A percentile compares a stretch with the other conserved stretches of the same genome.
Evolutionary conservation across 2,113 vertebrate genomes (phyloP).

Genomic region (Mola mola): DNA sequence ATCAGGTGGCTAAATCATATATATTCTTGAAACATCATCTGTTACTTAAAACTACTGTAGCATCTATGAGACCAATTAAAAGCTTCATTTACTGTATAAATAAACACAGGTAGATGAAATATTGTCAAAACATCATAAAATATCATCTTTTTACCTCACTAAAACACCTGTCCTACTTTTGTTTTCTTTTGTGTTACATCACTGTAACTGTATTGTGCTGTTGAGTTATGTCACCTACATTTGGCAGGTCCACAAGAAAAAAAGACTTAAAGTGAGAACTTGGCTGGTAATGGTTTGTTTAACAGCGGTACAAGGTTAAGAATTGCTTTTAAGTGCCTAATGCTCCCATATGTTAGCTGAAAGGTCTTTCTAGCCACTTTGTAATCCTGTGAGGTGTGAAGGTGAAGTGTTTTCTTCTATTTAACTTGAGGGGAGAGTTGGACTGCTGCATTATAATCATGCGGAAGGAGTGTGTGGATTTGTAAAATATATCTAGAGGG

Average conservation of each 20-base stretch:
- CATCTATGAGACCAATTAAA: too few relatives aligned
- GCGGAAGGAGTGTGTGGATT: slow-evolving; percentile 13
- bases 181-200: too few relatives aligned
- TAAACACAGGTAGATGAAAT: too few relatives aligned
- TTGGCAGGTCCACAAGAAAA: too few relatives aligned
- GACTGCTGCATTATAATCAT: slow-evolving; percentile 17
- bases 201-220: not conserved
- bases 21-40: too few relatives aligned
- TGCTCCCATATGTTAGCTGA: slow-evolving; percentile 19
- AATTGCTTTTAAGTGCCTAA: not conserved
- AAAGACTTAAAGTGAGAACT: too few relatives aligned
- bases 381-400: slow-evolving; percentile 36
- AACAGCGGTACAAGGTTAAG: not conserved
- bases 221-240: not conserved
- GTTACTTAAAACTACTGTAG: too few relatives aligned
- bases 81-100: too few relatives aligned
- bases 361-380: slow-evolving; percentile 44
- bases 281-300: not conserved
- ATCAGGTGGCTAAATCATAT: too few relatives aligned
- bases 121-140: too few relatives aligned
- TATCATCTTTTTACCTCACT: too few relatives aligned
- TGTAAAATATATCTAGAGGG: slow-evolving; percentile 23
- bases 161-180: too few relatives aligned
- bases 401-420: slow-evolving; percentile 21
- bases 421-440: slow-evolving; percentile 15